Percentiles rank a stretch among this genome's conserved stretches.
Conservation (phyloP, 1,140 invertebrate species). For the Cephus cinctus region DNA sequence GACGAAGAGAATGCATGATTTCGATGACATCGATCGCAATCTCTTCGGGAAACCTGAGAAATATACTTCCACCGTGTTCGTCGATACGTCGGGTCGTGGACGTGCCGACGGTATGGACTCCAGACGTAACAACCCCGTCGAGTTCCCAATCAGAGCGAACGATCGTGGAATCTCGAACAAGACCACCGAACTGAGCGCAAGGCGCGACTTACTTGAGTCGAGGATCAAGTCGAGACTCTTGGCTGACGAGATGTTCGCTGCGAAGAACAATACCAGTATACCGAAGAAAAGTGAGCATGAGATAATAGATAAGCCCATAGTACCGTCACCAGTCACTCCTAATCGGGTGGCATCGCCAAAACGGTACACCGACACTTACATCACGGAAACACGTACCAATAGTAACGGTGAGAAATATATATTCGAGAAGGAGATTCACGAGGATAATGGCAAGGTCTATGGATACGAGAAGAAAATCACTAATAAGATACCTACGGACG, state of each 20-base stretch:
- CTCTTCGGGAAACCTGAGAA: constrained; percentile 43
- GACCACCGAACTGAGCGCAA: constrained; percentile 65
- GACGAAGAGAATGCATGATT: constrained; percentile 29
- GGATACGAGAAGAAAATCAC: constrained; percentile 51
- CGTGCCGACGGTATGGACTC: constrained; percentile 67
- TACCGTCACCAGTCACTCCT: constrained; percentile 49
- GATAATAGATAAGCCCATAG: constrained; percentile 52
- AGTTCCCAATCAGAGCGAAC: constrained; percentile 21
- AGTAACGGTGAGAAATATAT: constrained; percentile 52
- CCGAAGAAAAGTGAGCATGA: constrained; percentile 46
- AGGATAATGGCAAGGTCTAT: constrained; percentile 49
- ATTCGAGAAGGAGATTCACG: constrained; percentile 49
- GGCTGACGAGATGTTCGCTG: constrained; percentile 48
- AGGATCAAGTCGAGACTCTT: constrained; percentile 63
- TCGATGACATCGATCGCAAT: constrained; percentile 39
- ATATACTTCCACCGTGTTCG: constrained; percentile 51
- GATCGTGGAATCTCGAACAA: constrained; percentile 40
- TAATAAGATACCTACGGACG: constrained; percentile 42
- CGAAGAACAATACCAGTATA: constrained; percentile 35
- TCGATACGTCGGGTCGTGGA: constrained; percentile 59
- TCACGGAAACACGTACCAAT: constrained; percentile 48
- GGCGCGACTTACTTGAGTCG: constrained; percentile 72
- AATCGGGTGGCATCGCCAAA: constrained; percentile 43
- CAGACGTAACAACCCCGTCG: constrained; percentile 54
- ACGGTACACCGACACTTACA: constrained; percentile 51